phyloP scores from a whole-genome alignment of 2,113 vertebrate species.

The Caretta caretta region DNA sequence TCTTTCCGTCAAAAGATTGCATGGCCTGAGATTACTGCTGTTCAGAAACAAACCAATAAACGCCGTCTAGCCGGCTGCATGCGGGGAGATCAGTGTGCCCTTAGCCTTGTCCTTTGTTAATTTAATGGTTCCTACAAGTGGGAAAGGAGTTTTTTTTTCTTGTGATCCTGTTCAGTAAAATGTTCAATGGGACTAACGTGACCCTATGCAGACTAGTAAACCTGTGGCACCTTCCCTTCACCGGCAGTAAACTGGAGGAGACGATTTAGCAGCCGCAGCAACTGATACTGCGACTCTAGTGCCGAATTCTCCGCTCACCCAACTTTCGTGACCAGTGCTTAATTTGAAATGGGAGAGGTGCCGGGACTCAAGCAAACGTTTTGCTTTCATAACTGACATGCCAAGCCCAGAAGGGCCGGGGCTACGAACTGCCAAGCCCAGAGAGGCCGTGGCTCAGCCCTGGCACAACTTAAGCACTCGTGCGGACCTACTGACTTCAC shows the following conservation, averaged over 20 bases:
- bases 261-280: not conserved
- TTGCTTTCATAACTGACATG: too few species aligned
- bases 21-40: not conserved
- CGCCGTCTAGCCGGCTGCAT: not conserved
- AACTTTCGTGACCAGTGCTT: not conserved
- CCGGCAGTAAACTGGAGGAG: not conserved
- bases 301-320: not conserved
- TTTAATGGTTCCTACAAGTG: not conserved
- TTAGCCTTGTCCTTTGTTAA: not conserved
- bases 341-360: not conserved
- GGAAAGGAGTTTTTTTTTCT: not conserved
- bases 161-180: not conserved
- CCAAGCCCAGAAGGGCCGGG: too few species aligned
- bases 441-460: too few species aligned
- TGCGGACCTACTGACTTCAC: not conserved
- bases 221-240: not conserved
- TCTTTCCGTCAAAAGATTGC: not conserved
- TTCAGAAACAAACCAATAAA: not conserved
- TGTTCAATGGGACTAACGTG: not conserved
- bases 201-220: not conserved
- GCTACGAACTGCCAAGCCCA: too few species aligned
- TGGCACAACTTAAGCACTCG: too few species aligned
- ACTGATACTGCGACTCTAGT: not conserved
- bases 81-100: not conserved
- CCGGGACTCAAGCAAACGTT: too few species aligned